Evolutionary conservation across 2,797 vertebrate species (phyloP).

Genomic region (Macropodus opercularis): DNA sequence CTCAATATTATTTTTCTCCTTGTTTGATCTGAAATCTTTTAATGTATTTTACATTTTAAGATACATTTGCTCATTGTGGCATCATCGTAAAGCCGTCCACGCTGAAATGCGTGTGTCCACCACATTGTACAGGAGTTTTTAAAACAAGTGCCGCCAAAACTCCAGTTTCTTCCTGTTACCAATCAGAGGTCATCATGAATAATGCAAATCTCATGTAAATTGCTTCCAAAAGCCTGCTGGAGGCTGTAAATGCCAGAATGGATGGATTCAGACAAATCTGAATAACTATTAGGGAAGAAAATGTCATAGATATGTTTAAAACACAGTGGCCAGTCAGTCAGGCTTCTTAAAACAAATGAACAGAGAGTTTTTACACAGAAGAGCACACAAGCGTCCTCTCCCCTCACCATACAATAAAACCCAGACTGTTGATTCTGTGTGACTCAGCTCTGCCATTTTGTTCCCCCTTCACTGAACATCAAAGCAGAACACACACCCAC

Average conservation of each 20-base stretch:
- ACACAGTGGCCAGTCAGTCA: background rate
- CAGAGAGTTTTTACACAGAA: background rate
- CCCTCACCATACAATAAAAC: constrained; percentile 10
- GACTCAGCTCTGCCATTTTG: constrained; percentile 51
- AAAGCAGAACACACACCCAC: constrained; percentile 53
- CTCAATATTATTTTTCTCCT: too few species aligned
- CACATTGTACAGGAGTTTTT: too few species aligned
- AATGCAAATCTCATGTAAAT: background rate
- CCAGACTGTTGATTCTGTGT: constrained; percentile 34
- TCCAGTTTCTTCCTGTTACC: too few species aligned
- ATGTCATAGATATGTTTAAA: background rate
- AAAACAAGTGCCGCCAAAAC: too few species aligned
- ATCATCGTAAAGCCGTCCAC: too few species aligned
- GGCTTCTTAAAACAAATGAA: too few species aligned
- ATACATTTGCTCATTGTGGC: too few species aligned
- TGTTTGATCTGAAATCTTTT: too few species aligned
- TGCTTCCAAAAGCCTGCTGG: background rate
- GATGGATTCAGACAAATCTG: background rate
- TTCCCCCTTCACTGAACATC: constrained; percentile 44
- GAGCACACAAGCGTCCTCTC: background rate
- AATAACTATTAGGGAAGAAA: background rate
- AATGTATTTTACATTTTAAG: too few species aligned
- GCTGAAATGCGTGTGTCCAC: too few species aligned
- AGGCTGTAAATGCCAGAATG: background rate
- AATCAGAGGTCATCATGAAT: background rate